Base-by-base conservation (phyloP, 2,113 vertebrate genomes). In the Sylvia atricapilla region DNA sequence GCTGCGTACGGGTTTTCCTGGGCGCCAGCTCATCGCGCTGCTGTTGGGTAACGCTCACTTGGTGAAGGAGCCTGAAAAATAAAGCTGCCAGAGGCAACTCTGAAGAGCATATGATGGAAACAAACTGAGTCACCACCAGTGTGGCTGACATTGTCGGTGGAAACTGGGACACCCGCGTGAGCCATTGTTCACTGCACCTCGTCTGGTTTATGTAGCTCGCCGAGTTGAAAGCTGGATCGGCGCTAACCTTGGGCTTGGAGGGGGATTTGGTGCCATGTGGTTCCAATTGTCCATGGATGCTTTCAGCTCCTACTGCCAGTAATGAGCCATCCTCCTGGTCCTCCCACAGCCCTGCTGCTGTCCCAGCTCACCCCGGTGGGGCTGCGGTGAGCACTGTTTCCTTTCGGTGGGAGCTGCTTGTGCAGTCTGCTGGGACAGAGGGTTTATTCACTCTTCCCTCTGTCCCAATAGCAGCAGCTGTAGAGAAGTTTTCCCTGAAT, bases 121-220 rank as follows among this genome's bases (percentile, higher is more conserved):
- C 83, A 95, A 93, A 96, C 53, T 66, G 94, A 95, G 90, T 96
- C 93, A 94, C 83, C 76, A 87, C 23, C 62, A 92, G 39, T 64
- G 88, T 78, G 92, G 92, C 88, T 90, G 69, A 93, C 93, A 87
- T 75, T 96, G 90, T 92, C 93, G 90, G 93, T 96, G 93, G 94
- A 94, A 96, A 87, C 87, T 95, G 93, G 94, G 95, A 91, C 94
- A 89, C 88, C 92, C 76, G 4, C 75, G 1, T 41, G 93, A 96
- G 90, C 92, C 90, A 96, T 96, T 96, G 94, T 95, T 96, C 13
- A 2, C 79, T 49, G 94, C 56, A 93, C 94, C 96, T 96, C 93
- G 44, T 96, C 95, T 96, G 95, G 88, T 95, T 95, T 96, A 43
- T 95, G 95, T 95, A 93, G 92, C 94, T 90, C 20, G 4, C 90